Base-by-base conservation (phyloP, 1,140 invertebrate species). In the Pogonus chalceus region DNA sequence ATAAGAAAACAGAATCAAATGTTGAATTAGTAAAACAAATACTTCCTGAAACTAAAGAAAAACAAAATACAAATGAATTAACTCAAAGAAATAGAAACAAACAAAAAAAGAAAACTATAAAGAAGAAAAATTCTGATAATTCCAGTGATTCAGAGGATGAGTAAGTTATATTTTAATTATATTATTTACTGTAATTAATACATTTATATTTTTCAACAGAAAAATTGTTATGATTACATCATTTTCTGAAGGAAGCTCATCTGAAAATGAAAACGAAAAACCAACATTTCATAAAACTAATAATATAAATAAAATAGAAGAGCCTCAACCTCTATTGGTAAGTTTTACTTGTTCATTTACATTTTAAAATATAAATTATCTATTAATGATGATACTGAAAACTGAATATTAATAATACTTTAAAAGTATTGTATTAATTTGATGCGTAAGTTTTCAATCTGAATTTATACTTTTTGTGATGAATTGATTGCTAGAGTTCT, bases 181-280 rank as follows among this genome's bases (percentile, higher is more conserved):
- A 12, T 23, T 23, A 51, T 21, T 22, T 18, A 51, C 22, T 49
- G 37, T 52, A 26, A 52, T 52, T 52, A 53, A 31, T 10, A 46
- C 37, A 31, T 20, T 35, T 57, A 50, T 16, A 49, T 71, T 72
- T 20, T n/a, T n/a, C n/a, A n/a, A n/a, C 54, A 79, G 77, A 37
- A 77, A 74, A 71, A 79, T 80, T 62, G 78, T 78, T 60, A 72
- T 80, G 68, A 80, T 81, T 52, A 77, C 79, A 10, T 79, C 77
- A 0, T 80, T 77, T 63, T 76, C 76, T 2, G 69, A 66, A 21
- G 72, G 72, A 2, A 61, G 65, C 58, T 70, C 72, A 47, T 73
- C 73, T 0, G 66, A 66, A 39, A 66, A 71, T 2, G 67, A 70
- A 31, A 59, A 58, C 16, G 61, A 59, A 39, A 51, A 57, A 48